Evolutionary conservation across 2,113 vertebrate genomes (phyloP).

Genomic region (Nyctereutes procyonoides): DNA sequence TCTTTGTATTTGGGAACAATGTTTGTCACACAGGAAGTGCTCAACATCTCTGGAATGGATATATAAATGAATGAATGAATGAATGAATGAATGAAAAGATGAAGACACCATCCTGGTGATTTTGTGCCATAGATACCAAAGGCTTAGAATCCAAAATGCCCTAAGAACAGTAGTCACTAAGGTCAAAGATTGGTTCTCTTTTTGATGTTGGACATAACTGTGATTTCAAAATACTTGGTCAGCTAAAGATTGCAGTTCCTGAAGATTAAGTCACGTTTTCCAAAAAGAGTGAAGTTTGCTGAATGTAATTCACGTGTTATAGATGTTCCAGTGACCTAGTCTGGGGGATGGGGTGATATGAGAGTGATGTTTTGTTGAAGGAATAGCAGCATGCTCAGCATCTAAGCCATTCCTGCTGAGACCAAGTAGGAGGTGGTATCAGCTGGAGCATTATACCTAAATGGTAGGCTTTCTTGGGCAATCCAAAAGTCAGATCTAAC

Average conservation of each 20-base stretch:
- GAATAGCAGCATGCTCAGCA: background rate
- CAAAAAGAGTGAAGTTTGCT: background rate
- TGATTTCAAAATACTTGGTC: constrained; percentile 62
- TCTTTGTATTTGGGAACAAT: background rate
- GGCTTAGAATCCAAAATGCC: background rate
- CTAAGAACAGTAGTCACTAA: background rate
- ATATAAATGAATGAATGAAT: background rate
- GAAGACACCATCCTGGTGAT: background rate
- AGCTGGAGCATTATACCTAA: accelerated
- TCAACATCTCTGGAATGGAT: background rate
- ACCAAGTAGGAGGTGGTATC: background rate
- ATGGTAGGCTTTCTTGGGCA: background rate
- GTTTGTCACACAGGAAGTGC: background rate
- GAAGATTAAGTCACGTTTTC: background rate
- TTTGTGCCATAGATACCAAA: background rate
- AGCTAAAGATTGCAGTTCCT: constrained; percentile 48
- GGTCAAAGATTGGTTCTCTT: constrained; percentile 12
- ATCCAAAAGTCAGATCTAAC: background rate
- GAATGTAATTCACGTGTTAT: background rate
- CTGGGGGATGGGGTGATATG: background rate
- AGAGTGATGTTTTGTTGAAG: background rate
- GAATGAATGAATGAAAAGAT: background rate
- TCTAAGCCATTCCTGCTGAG: background rate
- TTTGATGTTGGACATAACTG: constrained; percentile 32
- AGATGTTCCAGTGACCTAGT: background rate